Base-by-base conservation (phyloP, 2,888 invertebrate genomes). In the Caenorhabditis japonica region DNA sequence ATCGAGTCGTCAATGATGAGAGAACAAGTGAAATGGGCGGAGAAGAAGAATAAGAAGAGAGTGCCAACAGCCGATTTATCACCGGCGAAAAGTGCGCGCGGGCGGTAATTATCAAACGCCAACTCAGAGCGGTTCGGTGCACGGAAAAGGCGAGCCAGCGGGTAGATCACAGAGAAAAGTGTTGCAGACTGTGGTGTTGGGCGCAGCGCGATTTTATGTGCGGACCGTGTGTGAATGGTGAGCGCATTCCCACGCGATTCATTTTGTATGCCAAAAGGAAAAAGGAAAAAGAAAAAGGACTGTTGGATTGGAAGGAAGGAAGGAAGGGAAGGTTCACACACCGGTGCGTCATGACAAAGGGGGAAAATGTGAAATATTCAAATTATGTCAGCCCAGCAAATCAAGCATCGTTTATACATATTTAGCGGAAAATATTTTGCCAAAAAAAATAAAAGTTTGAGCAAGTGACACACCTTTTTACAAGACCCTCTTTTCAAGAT, bases 61-160 rank as follows among this genome's bases (percentile, higher is more conserved):
- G 86, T 91, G 90, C 88, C 95, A 96, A n/a, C n/a, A n/a, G 1
- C 95, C 96, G 85, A 95, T 91, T 83, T 95, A 99, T 90, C 0
- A 95, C 94, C 89, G 97, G 89, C 0, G 96, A 94, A 60, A 97
- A 96, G 0, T 96, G 93, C 89, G 94, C 94, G 89, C 96, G 97
- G 90, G 97, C 99, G 66, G 96, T 90, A 70, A 97, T 90, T 13
- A 97, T 97, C 90, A 95, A 96, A 91, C 96, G 97, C 90, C 41
- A 60, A 60, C 23, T 46, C 25, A 23, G n/a, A n/a, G 21, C 4
- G 19, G 23, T 8, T 8, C 3, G 39, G 39, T n/a, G 39, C 19
- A 17, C 39, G 39, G 17, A 15, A 43, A 19, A 7, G 19, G 4
- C 21, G 21, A 19, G 43, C 43, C 15, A 10, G 43, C 43, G 43